Conservation (phyloP, 2,888 invertebrate species). For the Priocnemis perturbator region DNA sequence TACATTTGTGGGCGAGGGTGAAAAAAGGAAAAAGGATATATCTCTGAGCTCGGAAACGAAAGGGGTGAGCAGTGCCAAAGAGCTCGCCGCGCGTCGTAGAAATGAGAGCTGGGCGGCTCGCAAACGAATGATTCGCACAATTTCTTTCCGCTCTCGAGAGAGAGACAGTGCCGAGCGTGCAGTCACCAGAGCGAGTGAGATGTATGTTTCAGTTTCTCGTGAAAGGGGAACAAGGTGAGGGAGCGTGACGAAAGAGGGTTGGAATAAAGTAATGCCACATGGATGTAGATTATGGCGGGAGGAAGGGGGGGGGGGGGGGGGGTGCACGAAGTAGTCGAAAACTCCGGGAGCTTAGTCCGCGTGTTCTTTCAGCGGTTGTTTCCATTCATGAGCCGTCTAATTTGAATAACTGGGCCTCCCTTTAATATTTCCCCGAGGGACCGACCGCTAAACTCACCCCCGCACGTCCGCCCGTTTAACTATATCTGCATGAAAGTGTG, state of each 20-base stretch:
- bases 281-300: background rate
- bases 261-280: background rate
- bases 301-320: background rate
- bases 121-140: background rate
- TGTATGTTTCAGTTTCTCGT: no score
- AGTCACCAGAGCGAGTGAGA: no score
- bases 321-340: conserved; percentile 1
- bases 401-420: conserved; percentile 51
- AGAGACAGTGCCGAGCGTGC: background rate
- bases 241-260: background rate
- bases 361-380: conserved; percentile 44
- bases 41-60: no score
- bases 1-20: no score
- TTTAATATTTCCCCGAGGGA: conserved; percentile 40
- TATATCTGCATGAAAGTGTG: no score
- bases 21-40: no score
- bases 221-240: background rate
- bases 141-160: background rate
- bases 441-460: background rate
- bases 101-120: no score
- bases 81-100: no score
- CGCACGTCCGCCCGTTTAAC: background rate
- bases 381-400: conserved; percentile 55
- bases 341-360: conserved; percentile 14
- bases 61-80: no score